Base-by-base conservation (phyloP, 2,113 vertebrate genomes). In the Rutilus rutilus region DNA sequence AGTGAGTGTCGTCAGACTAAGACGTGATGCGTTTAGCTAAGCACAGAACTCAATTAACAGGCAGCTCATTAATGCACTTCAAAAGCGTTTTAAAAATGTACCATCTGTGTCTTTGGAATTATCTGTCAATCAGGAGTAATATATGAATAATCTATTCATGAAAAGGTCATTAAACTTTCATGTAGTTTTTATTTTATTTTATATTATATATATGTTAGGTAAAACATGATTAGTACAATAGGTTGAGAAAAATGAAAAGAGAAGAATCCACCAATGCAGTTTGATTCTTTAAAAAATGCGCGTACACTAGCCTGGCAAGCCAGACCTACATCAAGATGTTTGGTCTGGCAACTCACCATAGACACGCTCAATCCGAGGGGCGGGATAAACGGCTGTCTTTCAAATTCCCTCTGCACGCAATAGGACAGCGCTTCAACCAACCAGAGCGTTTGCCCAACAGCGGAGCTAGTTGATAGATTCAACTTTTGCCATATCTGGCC, bases 21-120 rank as follows among this genome's bases (percentile, higher is more conserved):
- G 36, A 64, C 36, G 47, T 47, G 71, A 25, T 75, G 42, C 14
- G 23, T 45, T 42, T 45, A 80, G 78, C 39, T 17, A 11, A 80
- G 78, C 39, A 19, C 5, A 27, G 25, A 25, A 11, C 39, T 45
- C 78, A 64, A 64, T 64, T 62, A 80, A 8, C 39, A 45, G 17
- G 59, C 36, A 27, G n/a, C 60, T 80, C 23, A 36, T 25, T 80
- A 64, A 80, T 64, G 78, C 33, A 64, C n/a, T 45, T 45, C 36
- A 79, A 62, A 62, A 62, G 57, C 0, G 12, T 79, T 79, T 62
- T 42, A 62, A 62, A 62, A 33, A 57, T 78, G 21, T 42, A 78
- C 6, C 30, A 25, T 60, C 54, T 59, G 23, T 79, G 36, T 45
- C 45, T 45, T 80, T 64, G 21, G 36, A 64, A 80, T 0, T 80